These are phyloP conservation scores for Rhagium mordax DNA, from an alignment of 2,888 invertebrate genomes.

Conservation along the genomic window DNA sequence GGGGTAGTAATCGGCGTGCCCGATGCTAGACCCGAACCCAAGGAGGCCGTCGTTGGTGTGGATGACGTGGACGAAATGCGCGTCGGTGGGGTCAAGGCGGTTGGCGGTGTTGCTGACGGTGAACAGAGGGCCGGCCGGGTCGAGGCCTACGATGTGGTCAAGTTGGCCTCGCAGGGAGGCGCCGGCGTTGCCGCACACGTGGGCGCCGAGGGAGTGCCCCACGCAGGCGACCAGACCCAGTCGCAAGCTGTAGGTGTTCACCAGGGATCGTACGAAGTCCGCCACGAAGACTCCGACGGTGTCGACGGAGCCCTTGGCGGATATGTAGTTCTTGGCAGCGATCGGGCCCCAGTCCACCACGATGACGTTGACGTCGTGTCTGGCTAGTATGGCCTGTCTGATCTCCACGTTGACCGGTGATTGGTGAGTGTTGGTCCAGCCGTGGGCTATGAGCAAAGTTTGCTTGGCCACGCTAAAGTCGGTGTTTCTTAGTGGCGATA, in stretches of 20 bases:
- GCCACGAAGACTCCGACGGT: conserved; percentile 57
- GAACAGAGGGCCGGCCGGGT: conserved; percentile 63
- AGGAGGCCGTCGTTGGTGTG: conserved; percentile 59
- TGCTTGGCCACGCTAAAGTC: conserved; percentile 49
- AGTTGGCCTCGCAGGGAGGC: conserved; percentile 37
- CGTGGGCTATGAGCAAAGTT: conserved; percentile 60
- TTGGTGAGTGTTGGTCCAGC: conserved; percentile 57
- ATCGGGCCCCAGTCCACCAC: conserved; percentile 63
- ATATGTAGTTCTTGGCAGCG: conserved; percentile 45
- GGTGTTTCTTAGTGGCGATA: conserved; percentile 33
- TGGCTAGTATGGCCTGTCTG: conserved; percentile 50
- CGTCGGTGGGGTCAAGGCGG: conserved; percentile 63
- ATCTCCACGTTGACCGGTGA: conserved; percentile 55
- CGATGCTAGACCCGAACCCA: conserved; percentile 55
- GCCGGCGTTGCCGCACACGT: conserved; percentile 59
- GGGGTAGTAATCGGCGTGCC: conserved; percentile 58
- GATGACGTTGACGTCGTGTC: conserved; percentile 61
- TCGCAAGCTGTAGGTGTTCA: conserved; percentile 27
- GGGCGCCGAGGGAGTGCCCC: conserved; percentile 62
- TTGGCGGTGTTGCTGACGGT: conserved; percentile 52
- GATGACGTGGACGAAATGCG: conserved; percentile 63
- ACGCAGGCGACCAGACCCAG: conserved; percentile 40
- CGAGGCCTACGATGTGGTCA: conserved; percentile 53
- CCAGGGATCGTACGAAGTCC: conserved; percentile 47
- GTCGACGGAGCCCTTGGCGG: conserved; percentile 52